These are phyloP conservation scores for Cydia amplana DNA, from an alignment of 1,140 invertebrate species.

Conservation along the genomic window DNA sequence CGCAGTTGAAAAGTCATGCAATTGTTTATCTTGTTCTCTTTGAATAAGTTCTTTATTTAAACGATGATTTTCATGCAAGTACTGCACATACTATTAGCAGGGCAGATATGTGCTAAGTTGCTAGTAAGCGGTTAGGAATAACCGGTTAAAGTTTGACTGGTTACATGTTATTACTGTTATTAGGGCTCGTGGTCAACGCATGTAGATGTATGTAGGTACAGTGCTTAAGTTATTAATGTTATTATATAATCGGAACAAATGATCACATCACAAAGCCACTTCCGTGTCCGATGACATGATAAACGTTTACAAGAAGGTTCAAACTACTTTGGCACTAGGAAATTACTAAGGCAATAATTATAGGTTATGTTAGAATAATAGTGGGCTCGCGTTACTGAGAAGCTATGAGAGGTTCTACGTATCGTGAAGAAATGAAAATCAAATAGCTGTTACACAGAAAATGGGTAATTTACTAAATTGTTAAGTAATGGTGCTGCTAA, in stretches of 20 bases:
- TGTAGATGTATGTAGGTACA: background rate
- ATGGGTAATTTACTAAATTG: slow-evolving; percentile 22
- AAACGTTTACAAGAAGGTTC: slow-evolving; percentile 29
- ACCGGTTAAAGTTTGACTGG: too few relatives aligned
- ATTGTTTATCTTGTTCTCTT: too few relatives aligned
- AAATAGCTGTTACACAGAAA: slow-evolving; percentile 20
- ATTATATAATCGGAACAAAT: background rate
- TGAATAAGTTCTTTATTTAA: too few relatives aligned
- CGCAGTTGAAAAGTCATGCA: too few relatives aligned
- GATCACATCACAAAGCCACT: background rate
- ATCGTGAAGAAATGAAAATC: slow-evolving; percentile 18
- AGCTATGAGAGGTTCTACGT: slow-evolving; percentile 21
- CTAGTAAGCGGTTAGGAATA: background rate
- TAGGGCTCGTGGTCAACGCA: background rate
- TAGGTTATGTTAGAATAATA: slow-evolving; percentile 19
- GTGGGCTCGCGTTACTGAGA: slow-evolving; percentile 23
- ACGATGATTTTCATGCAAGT: too few relatives aligned
- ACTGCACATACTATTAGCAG: too few relatives aligned
- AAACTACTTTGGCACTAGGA: slow-evolving; percentile 28
- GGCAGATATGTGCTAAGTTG: background rate
- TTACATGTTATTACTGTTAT: too few relatives aligned
- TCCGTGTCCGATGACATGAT: slow-evolving; percentile 28
- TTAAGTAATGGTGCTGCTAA: background rate
- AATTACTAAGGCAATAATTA: slow-evolving; percentile 28
- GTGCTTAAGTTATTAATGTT: background rate